Evolutionary conservation across 1,140 invertebrate species (phyloP).

Genomic region (Heliconius hermathena): DNA sequence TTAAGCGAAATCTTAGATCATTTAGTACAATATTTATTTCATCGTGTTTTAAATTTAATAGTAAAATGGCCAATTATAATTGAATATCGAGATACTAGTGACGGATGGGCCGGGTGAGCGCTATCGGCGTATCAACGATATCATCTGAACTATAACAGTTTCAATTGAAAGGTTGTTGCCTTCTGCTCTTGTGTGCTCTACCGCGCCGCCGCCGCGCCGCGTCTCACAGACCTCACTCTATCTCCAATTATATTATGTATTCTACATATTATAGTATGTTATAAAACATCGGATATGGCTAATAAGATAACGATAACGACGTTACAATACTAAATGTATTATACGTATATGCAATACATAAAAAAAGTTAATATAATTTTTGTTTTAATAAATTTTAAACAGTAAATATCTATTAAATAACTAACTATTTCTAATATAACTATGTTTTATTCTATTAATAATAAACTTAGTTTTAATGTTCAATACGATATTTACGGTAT

Average conservation of each 20-base stretch:
- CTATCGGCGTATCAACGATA: slow-evolving; percentile 10
- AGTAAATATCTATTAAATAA: neutral
- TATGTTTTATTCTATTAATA: neutral
- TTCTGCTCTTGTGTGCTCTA: slow-evolving; percentile 18
- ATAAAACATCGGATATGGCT: neutral
- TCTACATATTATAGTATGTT: neutral
- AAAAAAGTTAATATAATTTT: neutral
- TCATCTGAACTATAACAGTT: slow-evolving; percentile 29
- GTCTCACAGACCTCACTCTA: neutral
- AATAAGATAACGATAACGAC: neutral
- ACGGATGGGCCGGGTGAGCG: slow-evolving; percentile 5
- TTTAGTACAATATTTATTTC: neutral
- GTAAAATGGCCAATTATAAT: neutral
- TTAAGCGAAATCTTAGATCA: too few relatives aligned
- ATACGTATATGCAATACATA: neutral
- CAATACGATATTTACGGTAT: neutral
- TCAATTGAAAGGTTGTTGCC: slow-evolving; percentile 30
- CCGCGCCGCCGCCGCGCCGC: neutral
- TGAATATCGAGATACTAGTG: neutral
- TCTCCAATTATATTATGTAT: neutral
- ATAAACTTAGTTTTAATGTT: neutral
- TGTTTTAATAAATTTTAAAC: neutral
- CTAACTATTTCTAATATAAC: neutral
- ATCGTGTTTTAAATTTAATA: neutral
- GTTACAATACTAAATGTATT: neutral